phyloP scores from a whole-genome alignment of 1,140 invertebrate genomes.

The Drosophila biarmipes region DNA sequence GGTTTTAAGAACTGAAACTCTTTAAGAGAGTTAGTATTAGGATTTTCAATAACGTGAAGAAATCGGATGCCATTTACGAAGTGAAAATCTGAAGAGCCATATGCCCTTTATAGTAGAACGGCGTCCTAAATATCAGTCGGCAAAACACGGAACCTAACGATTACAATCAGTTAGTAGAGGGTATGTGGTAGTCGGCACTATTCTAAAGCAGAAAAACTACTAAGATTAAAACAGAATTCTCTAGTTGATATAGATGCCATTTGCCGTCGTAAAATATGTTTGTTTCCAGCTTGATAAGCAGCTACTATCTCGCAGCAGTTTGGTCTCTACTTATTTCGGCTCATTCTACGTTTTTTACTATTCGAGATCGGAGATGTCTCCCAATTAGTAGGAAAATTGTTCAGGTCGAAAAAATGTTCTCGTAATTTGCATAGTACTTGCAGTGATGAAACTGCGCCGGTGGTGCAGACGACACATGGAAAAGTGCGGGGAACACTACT shows the following conservation, averaged over 20 bases:
- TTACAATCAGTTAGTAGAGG: too few relatives aligned
- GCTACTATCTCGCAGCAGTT: conserved; percentile 14
- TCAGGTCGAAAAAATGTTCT: background rate
- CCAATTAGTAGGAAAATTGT: conserved; percentile 29
- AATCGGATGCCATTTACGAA: too few relatives aligned
- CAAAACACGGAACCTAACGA: too few relatives aligned
- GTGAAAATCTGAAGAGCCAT: too few relatives aligned
- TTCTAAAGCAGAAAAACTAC: too few relatives aligned
- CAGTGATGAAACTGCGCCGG: conserved; percentile 28
- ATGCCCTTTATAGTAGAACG: too few relatives aligned
- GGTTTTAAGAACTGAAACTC: too few relatives aligned
- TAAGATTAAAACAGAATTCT: background rate
- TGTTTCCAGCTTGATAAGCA: conserved; percentile 15
- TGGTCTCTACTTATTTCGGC: background rate
- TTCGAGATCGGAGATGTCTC: conserved; percentile 22
- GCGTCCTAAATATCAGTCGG: too few relatives aligned
- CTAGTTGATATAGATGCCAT: background rate
- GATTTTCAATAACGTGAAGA: too few relatives aligned
- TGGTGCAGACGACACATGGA: conserved; percentile 63
- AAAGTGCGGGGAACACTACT: conserved; percentile 51
- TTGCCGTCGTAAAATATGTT: background rate
- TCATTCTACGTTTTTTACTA: background rate
- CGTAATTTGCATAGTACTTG: background rate
- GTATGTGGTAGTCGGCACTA: too few relatives aligned
- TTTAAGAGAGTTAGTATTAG: too few relatives aligned